Conservation (phyloP, 1,140 invertebrate species). For the Luehdorfia chinensis region DNA sequence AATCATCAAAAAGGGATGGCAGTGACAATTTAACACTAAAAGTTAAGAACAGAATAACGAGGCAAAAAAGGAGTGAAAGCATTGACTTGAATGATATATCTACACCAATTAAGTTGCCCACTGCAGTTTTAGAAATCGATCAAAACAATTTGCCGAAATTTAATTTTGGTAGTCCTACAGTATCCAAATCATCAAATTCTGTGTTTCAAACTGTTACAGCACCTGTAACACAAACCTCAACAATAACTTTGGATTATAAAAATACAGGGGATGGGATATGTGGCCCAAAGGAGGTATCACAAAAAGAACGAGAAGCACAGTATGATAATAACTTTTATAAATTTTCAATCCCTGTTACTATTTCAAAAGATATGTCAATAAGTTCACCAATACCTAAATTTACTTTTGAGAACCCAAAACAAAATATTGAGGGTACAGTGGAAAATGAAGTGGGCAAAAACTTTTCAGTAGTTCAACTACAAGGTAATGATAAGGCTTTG, state of each 20-base stretch:
- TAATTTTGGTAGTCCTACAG: slow-evolving; percentile 26
- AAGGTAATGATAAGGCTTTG: neutral
- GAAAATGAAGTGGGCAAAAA: slow-evolving; percentile 24
- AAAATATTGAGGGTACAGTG: slow-evolving; percentile 23
- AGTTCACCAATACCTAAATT: slow-evolving; percentile 25
- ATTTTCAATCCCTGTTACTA: slow-evolving; percentile 41
- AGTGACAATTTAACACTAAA: slow-evolving; percentile 34
- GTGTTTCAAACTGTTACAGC: too few species aligned
- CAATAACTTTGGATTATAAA: neutral
- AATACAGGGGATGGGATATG: neutral
- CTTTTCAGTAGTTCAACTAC: neutral
- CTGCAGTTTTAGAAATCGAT: slow-evolving; percentile 80
- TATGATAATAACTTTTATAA: slow-evolving; percentile 27
- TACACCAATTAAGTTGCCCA: slow-evolving; percentile 78
- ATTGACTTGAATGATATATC: slow-evolving; percentile 55
- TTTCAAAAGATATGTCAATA: slow-evolving; percentile 27
- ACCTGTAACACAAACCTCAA: too few species aligned
- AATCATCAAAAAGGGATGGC: slow-evolving; percentile 17
- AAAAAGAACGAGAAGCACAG: slow-evolving; percentile 13
- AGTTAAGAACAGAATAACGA: slow-evolving; percentile 44
- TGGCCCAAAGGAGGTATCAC: neutral
- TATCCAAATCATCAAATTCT: slow-evolving; percentile 2
- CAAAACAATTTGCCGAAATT: slow-evolving; percentile 58
- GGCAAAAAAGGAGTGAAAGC: slow-evolving; percentile 37
- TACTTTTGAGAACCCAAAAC: slow-evolving; percentile 28